Conservation (phyloP, 2,888 invertebrate species). For the Andrena dorsata region DNA sequence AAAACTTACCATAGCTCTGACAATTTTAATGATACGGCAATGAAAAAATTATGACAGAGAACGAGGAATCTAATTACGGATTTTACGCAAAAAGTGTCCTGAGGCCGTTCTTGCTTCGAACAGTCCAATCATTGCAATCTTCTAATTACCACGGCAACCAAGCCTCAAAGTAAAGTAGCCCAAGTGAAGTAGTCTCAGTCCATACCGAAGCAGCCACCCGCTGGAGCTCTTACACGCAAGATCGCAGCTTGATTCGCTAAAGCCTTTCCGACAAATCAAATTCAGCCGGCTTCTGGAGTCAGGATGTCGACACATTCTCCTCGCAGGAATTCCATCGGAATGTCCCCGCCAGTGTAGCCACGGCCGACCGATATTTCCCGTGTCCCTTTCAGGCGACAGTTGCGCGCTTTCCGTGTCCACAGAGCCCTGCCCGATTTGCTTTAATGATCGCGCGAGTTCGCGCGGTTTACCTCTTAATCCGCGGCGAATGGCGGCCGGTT, state of each 20-base stretch:
- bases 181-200: background rate
- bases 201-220: background rate
- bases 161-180: too few relatives aligned
- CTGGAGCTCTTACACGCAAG: background rate
- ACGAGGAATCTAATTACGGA: too few relatives aligned
- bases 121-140: too few relatives aligned
- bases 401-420: background rate
- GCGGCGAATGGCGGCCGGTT: slow-evolving; percentile 22
- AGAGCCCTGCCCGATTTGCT: slow-evolving; percentile 18
- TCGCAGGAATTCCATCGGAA: too few relatives aligned
- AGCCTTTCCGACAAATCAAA: background rate
- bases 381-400: background rate
- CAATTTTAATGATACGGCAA: too few relatives aligned
- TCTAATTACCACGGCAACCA: too few relatives aligned
- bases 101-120: too few relatives aligned
- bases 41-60: too few relatives aligned
- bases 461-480: slow-evolving; percentile 47
- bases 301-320: background rate
- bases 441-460: slow-evolving; percentile 20
- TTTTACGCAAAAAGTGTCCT: too few relatives aligned
- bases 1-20: too few relatives aligned
- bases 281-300: background rate
- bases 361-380: slow-evolving; percentile 32
- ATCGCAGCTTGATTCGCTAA: background rate
- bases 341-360: background rate